Conservation (phyloP, 2,113 vertebrate species). For the Nothobranchius kuhntae region DNA sequence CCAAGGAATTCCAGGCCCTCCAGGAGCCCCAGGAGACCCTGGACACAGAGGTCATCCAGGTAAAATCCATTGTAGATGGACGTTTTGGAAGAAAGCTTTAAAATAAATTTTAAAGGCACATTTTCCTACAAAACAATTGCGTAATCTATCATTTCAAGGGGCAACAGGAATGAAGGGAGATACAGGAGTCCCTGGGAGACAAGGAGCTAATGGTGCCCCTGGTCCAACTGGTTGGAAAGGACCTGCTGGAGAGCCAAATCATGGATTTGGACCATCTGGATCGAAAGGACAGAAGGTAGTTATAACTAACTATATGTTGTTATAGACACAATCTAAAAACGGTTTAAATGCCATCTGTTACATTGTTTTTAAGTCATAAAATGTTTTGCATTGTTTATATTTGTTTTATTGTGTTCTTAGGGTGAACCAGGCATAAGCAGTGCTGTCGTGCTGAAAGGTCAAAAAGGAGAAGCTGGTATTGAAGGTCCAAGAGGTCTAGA, state of each 20-base stretch:
- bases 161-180: constrained; percentile 80
- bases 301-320: neutral
- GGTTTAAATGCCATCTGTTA: neutral
- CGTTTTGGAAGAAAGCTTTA: too few species aligned
- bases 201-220: constrained; percentile 74
- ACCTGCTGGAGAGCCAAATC: constrained; percentile 79
- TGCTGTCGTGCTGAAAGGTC: constrained; percentile 26
- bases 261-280: constrained; percentile 75
- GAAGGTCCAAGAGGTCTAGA: constrained; percentile 28
- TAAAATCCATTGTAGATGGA: constrained; percentile 26
- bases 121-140: neutral
- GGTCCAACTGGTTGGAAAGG: constrained; percentile 81
- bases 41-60: constrained; percentile 76
- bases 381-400: neutral
- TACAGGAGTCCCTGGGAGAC: constrained; percentile 74
- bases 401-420: constrained; percentile 25
- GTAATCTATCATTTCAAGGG: constrained; percentile 66
- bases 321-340: neutral
- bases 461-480: constrained; percentile 60
- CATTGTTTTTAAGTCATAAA: too few species aligned
- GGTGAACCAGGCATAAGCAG: constrained; percentile 45
- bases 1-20: constrained; percentile 41
- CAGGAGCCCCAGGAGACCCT: constrained; percentile 52
- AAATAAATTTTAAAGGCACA: too few species aligned
- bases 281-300: constrained; percentile 83